Percentiles rank a stretch among this genome's conserved stretches.
Conservation (phyloP, 2,113 vertebrate genomes). For the Etheostoma cragini region DNA sequence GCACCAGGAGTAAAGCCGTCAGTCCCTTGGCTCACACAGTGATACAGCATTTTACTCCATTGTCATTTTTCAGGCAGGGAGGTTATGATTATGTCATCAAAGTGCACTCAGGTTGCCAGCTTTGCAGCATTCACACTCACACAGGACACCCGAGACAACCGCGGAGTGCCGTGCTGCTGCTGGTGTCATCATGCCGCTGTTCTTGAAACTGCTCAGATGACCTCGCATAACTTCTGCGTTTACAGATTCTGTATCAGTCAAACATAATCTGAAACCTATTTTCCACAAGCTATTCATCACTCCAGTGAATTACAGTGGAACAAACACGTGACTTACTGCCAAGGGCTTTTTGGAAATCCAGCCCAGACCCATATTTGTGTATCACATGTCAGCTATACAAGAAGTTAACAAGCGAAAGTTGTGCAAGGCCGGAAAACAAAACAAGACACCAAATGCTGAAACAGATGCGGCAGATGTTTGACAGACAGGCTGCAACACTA, state of each 20-base stretch:
- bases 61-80: not conserved
- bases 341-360: constrained; percentile 34
- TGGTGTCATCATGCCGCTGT: constrained; percentile 2
- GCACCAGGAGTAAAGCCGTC: not conserved
- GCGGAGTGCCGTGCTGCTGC: constrained; percentile 16
- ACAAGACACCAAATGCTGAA: not conserved
- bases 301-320: constrained; percentile 24
- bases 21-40: not conserved
- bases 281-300: constrained; percentile 10
- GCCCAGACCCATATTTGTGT: constrained; percentile 28
- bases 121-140: constrained; percentile 12
- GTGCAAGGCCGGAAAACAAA: constrained; percentile 15
- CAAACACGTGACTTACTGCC: constrained; percentile 19
- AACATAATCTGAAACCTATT: constrained; percentile 41
- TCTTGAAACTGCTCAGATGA: constrained; percentile 21
- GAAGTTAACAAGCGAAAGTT: constrained; percentile 36
- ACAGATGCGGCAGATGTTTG: constrained; percentile 10
- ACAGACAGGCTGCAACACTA: not conserved
- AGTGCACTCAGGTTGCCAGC: constrained; percentile 24
- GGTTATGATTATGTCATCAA: constrained; percentile 14
- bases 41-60: not conserved
- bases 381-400: constrained; percentile 16
- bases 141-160: constrained; percentile 24
- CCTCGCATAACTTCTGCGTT: constrained; percentile 20
- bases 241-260: constrained; percentile 14